phyloP scores from a whole-genome alignment of 2,797 vertebrate genomes.

The Manis crassicaudata region DNA sequence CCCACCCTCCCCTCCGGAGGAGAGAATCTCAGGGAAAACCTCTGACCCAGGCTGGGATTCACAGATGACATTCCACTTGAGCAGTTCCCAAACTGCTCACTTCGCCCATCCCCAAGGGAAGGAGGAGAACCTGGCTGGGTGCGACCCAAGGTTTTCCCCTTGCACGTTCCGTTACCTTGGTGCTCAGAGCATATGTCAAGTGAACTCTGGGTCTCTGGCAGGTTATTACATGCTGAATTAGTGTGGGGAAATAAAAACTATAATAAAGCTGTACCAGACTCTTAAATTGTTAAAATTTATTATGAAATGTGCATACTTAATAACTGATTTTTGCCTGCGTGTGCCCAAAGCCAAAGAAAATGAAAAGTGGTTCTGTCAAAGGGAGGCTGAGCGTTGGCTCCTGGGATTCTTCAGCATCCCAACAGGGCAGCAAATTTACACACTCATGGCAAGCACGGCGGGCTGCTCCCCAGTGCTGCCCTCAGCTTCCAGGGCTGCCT shows the following conservation, averaged over 20 bases:
- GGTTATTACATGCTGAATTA: constrained; percentile 81
- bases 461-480: background rate
- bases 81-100: background rate
- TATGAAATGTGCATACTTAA: constrained; percentile 51
- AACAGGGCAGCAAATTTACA: constrained; percentile 27
- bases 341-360: background rate
- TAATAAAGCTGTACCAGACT: constrained; percentile 74
- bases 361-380: constrained; percentile 54
- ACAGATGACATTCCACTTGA: background rate
- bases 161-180: constrained; percentile 73
- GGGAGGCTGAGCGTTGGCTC: background rate
- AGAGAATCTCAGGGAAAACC: background rate
- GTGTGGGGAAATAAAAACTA: constrained; percentile 82
- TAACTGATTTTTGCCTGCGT: constrained; percentile 49
- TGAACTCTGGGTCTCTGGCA: constrained; percentile 77
- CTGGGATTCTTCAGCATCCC: constrained; percentile 57
- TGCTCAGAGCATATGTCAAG: constrained; percentile 76
- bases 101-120: background rate
- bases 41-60: background rate
- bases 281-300: constrained; percentile 76
- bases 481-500: background rate
- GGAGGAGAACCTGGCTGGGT: background rate
- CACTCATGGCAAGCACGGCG: background rate
- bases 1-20: accelerated
- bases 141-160: constrained; percentile 16